Percentiles rank a stretch among this genome's conserved stretches.
These are phyloP conservation scores for Crocuta crocuta DNA, from an alignment of 2,113 vertebrate species.

Conservation along the genomic window DNA sequence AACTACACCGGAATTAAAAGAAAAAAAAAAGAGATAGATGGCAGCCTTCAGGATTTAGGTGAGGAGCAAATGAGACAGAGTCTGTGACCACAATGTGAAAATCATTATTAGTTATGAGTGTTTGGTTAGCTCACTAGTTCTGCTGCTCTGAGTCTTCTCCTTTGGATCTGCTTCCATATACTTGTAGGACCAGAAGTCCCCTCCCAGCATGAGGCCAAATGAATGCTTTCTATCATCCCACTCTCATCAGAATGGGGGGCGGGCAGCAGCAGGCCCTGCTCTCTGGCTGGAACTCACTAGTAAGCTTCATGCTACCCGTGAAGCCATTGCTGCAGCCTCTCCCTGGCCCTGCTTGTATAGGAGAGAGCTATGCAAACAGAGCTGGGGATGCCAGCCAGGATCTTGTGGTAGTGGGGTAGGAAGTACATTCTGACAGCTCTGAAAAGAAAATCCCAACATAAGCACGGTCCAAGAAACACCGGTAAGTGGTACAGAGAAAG, in stretches of 20 bases:
- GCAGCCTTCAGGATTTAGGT: neutral
- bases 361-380: conserved; percentile 51
- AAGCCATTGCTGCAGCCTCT: neutral
- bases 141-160: neutral
- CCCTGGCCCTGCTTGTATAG: conserved; percentile 6
- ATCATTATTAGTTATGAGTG: neutral
- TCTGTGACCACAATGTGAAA: neutral
- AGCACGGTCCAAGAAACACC: conserved; percentile 48
- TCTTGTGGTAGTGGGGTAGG: conserved; percentile 34
- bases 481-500: conserved; percentile 22
- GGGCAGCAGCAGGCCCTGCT: neutral
- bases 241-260: neutral
- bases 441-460: conserved; percentile 64
- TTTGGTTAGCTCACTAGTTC: neutral
- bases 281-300: neutral
- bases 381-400: conserved; percentile 47
- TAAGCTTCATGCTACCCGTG: neutral
- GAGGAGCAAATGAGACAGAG: neutral
- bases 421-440: conserved; percentile 65
- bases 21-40: neutral
- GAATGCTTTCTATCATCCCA: neutral
- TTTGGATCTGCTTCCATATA: neutral
- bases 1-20: neutral
- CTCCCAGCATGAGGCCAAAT: neutral
- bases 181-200: neutral